Evolutionary conservation across 2,797 vertebrate genomes (phyloP), one percentile per base, ranked within the genome.

Genomic region (Thaleichthys pacificus): DNA sequence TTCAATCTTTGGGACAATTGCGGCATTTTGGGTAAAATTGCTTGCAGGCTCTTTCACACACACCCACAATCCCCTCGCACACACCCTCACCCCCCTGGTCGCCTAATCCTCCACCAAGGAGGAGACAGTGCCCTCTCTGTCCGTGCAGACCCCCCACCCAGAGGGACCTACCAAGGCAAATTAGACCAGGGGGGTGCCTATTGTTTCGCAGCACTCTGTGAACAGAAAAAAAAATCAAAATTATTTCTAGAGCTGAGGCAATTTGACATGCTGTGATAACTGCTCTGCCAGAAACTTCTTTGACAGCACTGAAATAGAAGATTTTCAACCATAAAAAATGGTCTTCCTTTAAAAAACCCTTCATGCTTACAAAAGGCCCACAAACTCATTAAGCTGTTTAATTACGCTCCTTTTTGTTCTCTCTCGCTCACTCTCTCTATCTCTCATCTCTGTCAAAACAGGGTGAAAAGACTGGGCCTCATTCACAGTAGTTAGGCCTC

Each of bases 211-310:
- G 91, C 89, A 88, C 88, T 93, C 88, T 91, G 81, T 70, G 77
- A 91, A 89, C 86, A 82, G 88, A 24, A 92, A 91, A 92, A 91
- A 88, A 95, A 96, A 94, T 95, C 94, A 89, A 95, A 94, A 93
- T 96, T 94, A 93, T 96, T 97, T 96, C 89, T 96, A 94, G 89
- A 92, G 91, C 95, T 92, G 93, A 92, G 95, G 96, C 97, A 96
- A 96, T 97, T 98, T 98, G 95, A 95, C 97, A 97, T 96, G 97
- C 97, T 99, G 97, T 95, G 97, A 98, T 98, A 98, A 98, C 91
- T 96, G 96, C 96, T 95, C 94, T 93, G 95, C 95, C 94, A 97
- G 94, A 97, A 98, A 94, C 90, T 94, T 96, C 96, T 98, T 96
- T 97, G 91, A 93, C 90, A 89, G 91, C 85, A 87, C 89, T 92